Conservation (phyloP, 2,888 invertebrate species). For the Pollenia griseotomentosa region DNA sequence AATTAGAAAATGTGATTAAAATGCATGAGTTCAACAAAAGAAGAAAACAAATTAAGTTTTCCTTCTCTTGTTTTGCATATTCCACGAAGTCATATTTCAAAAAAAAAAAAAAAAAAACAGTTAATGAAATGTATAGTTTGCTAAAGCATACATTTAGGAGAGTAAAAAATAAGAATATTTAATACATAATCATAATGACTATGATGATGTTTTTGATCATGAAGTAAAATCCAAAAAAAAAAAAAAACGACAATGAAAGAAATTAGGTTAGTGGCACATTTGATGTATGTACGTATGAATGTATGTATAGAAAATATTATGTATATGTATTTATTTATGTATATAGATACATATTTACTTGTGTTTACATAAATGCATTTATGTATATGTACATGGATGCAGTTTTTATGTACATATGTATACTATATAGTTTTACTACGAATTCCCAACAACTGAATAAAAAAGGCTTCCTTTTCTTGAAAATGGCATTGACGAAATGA, state of each 20-base stretch:
- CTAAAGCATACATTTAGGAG: slow-evolving; percentile 56
- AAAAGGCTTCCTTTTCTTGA: no score
- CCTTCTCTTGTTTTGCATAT: not conserved
- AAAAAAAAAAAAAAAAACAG: slow-evolving; percentile 4
- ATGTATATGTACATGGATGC: not conserved
- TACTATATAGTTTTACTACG: no score
- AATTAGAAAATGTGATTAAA: slow-evolving; percentile 63
- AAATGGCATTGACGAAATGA: no score
- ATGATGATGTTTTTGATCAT: slow-evolving; percentile 47
- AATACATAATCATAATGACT: not conserved
- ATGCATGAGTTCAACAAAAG: slow-evolving; percentile 2
- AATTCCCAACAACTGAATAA: no score
- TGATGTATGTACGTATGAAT: not conserved
- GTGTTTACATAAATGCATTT: not conserved
- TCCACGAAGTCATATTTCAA: not conserved
- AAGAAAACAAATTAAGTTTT: slow-evolving; percentile 31
- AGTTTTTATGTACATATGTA: no score
- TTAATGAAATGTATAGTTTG: slow-evolving; percentile 1
- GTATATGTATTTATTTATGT: not conserved
- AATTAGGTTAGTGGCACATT: slow-evolving; percentile 61
- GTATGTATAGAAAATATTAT: not conserved
- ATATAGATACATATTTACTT: not conserved
- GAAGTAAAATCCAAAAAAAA: slow-evolving; percentile 7
- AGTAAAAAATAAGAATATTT: not conserved
- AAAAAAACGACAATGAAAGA: slow-evolving; percentile 12